These are phyloP conservation scores for Megaceryle torquata DNA, from an alignment of 2,113 vertebrate species.

Conservation along the genomic window DNA sequence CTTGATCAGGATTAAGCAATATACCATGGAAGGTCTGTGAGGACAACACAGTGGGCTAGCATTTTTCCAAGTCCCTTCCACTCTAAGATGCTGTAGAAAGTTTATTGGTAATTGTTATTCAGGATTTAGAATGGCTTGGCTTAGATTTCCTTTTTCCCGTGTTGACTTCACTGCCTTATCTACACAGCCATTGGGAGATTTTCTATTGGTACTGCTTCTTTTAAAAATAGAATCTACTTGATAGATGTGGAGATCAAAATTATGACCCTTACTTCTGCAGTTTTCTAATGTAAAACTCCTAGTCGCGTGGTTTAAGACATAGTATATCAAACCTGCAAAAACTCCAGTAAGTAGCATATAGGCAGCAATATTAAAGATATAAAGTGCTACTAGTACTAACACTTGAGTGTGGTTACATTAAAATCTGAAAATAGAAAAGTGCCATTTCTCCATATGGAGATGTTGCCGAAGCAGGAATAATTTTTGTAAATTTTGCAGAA, in stretches of 20 bases:
- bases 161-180: neutral
- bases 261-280: neutral
- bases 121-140: neutral
- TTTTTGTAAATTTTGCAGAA: neutral
- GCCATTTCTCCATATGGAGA: neutral
- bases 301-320: neutral
- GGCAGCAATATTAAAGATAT: neutral
- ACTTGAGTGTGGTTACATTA: neutral
- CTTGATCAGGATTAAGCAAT: neutral
- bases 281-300: neutral
- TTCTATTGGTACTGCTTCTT: neutral
- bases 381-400: neutral
- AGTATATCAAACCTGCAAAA: neutral
- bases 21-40: neutral
- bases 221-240: neutral
- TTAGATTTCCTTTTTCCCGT: neutral
- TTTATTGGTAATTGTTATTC: neutral
- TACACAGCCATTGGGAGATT: neutral
- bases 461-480: neutral
- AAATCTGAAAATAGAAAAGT: neutral
- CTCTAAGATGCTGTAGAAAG: neutral
- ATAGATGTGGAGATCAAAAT: neutral
- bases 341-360: neutral
- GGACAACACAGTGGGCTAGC: neutral
- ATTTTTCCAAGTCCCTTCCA: neutral